Evolutionary conservation across 2,888 invertebrate species (phyloP), one percentile per base, ranked within the genome.

Genomic region (Orthonychiurus folsomi): DNA sequence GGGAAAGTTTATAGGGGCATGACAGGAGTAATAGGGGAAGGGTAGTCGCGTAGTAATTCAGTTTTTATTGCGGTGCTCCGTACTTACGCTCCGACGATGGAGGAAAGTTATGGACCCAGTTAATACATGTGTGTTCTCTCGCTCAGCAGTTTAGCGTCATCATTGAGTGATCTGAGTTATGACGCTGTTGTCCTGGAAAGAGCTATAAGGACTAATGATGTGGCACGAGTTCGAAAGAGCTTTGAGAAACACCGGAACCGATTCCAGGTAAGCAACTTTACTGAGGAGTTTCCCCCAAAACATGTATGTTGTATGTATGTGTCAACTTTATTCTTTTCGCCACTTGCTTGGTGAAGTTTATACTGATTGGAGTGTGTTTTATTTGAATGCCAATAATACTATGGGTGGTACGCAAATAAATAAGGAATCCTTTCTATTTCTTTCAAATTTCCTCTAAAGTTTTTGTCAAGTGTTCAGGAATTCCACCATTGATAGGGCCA

Each of bases 171-270:
- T 72, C 74, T 79, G 63, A 77, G 77, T 23, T 74, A 75, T 27
- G 79, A 80, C 72, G 80, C 79, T 48, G 79, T 79, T 58, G 78
- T 79, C 68, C 75, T 82, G 67, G 81, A 82, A 70, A 73, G 78
- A 58, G 80, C 81, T 3, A 78, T 81, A 56, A 76, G 78, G 56
- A 78, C 78, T 69, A 81, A 82, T 74, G 81, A 82, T 74, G 76
- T 78, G 23, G 73, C 76, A 61, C 75, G 78, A 55, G 80, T 81
- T 55, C 79, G 78, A 68, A 78, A 79, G 62, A 78, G 81, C 68
- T 75, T 81, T 52, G 79, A 80, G 66, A 74, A 81, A n/a, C 81
- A 81, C 71, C 79, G 79, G 71, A 78, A 79, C 68, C 80, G 77
- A 69, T 78, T 79, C 71, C 77, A 78, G 75, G 79, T 79, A 63